Percentiles rank a stretch among this genome's conserved stretches.
These are phyloP conservation scores for Drosophila melanocephala DNA, from an alignment of 2,888 invertebrate species.

Conservation along the genomic window DNA sequence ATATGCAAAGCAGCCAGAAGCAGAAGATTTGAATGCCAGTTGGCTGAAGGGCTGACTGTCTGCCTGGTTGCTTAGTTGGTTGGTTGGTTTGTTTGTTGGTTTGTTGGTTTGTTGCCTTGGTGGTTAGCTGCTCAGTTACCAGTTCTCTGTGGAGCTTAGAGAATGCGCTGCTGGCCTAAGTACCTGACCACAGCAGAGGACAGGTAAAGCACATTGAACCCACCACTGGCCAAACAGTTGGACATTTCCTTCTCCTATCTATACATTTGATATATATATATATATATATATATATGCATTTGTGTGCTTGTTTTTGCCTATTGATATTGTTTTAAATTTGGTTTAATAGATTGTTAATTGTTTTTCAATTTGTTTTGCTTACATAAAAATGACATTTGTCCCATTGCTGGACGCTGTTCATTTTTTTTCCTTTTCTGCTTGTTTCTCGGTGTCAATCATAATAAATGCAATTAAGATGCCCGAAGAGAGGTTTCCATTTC, in stretches of 20 bases:
- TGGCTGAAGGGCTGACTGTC: slow-evolving; percentile 54
- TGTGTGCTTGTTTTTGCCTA: slow-evolving; percentile 17
- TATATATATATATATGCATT: neutral
- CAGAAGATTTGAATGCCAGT: slow-evolving; percentile 38
- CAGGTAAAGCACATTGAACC: slow-evolving; percentile 79
- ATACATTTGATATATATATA: neutral
- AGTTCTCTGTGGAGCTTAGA: slow-evolving; percentile 39
- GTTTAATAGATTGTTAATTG: slow-evolving; percentile 65
- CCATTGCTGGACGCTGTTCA: neutral
- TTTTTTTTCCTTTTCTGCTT: slow-evolving; percentile 12
- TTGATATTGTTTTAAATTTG: slow-evolving; percentile 66
- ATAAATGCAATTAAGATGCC: slow-evolving; percentile 72
- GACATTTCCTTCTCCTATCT: neutral
- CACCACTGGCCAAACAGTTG: slow-evolving; percentile 43
- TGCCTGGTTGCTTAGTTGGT: slow-evolving; percentile 5
- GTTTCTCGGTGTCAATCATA: slow-evolving; percentile 75
- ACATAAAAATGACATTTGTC: slow-evolving; percentile 48
- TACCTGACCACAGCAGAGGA: slow-evolving; percentile 54
- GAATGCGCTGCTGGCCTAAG: slow-evolving; percentile 45
- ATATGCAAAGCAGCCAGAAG: slow-evolving; percentile 49
- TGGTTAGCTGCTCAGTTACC: slow-evolving; percentile 45
- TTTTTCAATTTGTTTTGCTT: slow-evolving; percentile 64
- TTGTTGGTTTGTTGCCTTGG: slow-evolving; percentile 17
- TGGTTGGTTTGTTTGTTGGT: neutral
- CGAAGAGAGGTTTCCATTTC: slow-evolving; percentile 66